Conservation (phyloP, 2,113 vertebrate genomes). For the Syrmaticus mikado region DNA sequence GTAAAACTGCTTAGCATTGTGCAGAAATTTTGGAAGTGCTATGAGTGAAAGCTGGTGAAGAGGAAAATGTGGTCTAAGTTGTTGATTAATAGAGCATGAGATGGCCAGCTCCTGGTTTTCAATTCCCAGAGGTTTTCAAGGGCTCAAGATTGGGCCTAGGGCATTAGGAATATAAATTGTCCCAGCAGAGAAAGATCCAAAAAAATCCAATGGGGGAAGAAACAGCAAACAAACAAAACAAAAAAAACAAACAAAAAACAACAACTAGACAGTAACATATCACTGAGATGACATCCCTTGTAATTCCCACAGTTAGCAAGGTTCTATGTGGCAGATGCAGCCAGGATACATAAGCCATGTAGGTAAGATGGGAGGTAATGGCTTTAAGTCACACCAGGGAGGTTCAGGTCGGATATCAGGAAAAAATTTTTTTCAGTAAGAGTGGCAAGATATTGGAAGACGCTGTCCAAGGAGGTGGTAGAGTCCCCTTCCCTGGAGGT, state of each 20-base stretch:
- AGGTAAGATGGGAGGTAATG: background rate
- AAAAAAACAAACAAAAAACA: too few relatives aligned
- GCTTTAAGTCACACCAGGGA: too few relatives aligned
- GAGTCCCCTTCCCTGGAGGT: too few relatives aligned
- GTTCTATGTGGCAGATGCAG: background rate
- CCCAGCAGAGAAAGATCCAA: background rate
- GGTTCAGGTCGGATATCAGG: too few relatives aligned
- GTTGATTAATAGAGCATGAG: background rate
- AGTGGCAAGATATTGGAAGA: too few relatives aligned
- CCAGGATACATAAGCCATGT: background rate
- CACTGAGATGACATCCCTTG: background rate
- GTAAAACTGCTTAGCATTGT: conserved; percentile 10
- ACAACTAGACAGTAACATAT: accelerated
- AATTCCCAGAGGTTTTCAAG: background rate
- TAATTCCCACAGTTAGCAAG: background rate
- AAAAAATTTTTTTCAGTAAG: too few relatives aligned
- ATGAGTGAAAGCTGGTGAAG: background rate
- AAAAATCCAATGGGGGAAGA: background rate
- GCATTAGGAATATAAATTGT: background rate
- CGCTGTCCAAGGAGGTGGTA: too few relatives aligned
- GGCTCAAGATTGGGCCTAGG: background rate
- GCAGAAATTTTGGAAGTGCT: conserved; percentile 19
- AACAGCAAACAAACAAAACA: background rate
- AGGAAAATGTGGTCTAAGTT: background rate
- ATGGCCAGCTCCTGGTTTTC: background rate